Evolutionary conservation across 2,113 vertebrate species (phyloP), one percentile per base, ranked within the genome.

Genomic region (Notarius lentiginosus): DNA sequence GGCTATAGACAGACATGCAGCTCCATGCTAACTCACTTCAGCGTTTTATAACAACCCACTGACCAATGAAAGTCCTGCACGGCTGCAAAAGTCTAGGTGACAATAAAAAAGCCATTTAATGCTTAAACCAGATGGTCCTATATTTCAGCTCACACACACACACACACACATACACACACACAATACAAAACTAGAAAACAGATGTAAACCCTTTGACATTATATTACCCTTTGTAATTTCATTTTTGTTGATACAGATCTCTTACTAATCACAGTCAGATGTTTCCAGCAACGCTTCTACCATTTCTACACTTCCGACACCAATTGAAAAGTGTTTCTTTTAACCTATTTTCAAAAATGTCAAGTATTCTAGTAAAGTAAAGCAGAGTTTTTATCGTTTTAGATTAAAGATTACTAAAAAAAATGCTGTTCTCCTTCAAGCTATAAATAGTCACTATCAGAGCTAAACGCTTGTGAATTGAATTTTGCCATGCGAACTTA

Each of bases 71-170:
- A 91, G 90, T 85, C 89, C 89, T 73, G 51, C 87, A 60, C 70
- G 81, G 84, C 90, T 91, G 93, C 93, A 94, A 91, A 91, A 90
- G 89, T 83, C 90, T 89, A 90, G 89, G 91, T 92, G 90, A 94
- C 92, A 93, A 91, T 93, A 94, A 90, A 94, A 92, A 82, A 79
- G 87, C 86, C 82, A 87, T 90, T 89, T 94, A 92, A 95, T 93
- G 89, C 84, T 87, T 89, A 93, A 92, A 90, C 90, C 94, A 95
- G 93, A 94, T 92, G 91, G 90, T 79, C 84, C 81, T 75, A 83
- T 66, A 70, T 66, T 77, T 56, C 56, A 34, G 72, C 61, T 22
- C 41, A n/a, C 82, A 55, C 56, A 49, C 58, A 47, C 34, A 51
- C 60, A 80, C 1, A 65, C 63, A 80, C 80, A 75, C 56, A 60